A percentile compares a stretch with the other conserved stretches of the same genome.
Conservation (phyloP, 2,113 vertebrate genomes). For the Takifugu flavidus region DNA sequence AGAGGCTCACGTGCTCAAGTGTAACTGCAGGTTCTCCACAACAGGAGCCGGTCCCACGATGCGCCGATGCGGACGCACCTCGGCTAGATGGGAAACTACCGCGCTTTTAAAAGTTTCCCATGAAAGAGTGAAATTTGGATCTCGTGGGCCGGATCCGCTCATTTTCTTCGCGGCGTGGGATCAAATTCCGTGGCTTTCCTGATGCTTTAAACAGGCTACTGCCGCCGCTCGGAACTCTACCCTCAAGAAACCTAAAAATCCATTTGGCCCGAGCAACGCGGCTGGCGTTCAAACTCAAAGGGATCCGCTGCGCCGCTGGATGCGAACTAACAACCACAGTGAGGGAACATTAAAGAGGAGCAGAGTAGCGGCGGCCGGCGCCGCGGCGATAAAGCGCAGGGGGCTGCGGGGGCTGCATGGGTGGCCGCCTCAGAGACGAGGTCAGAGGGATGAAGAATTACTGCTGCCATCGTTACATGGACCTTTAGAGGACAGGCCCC, state of each 20-base stretch:
- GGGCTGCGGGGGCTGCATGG: constrained; percentile 22
- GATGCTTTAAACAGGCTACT: constrained; percentile 48
- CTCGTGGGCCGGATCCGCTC: constrained; percentile 30
- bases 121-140: constrained; percentile 22
- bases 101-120: constrained; percentile 12
- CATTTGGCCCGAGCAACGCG: constrained; percentile 29
- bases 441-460: too few relatives aligned
- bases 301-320: constrained; percentile 22
- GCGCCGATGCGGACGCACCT: background rate
- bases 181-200: constrained; percentile 29
- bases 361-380: constrained; percentile 7
- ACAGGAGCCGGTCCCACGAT: too few relatives aligned
- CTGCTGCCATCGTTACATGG: constrained; percentile 3
- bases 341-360: constrained; percentile 45
- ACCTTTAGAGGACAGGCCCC: constrained; percentile 19
- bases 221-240: constrained; percentile 26
- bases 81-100: background rate
- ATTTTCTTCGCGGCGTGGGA: constrained; percentile 37
- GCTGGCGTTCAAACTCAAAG: constrained; percentile 15
- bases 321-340: constrained; percentile 39
- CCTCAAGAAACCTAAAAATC: constrained; percentile 33
- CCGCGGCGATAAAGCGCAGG: constrained; percentile 17
- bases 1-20: constrained; percentile 23
- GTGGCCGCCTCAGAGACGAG: constrained; percentile 26
- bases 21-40: background rate